Conservation (phyloP, 1,140 invertebrate genomes). For the Drosophila sp. region DNA sequence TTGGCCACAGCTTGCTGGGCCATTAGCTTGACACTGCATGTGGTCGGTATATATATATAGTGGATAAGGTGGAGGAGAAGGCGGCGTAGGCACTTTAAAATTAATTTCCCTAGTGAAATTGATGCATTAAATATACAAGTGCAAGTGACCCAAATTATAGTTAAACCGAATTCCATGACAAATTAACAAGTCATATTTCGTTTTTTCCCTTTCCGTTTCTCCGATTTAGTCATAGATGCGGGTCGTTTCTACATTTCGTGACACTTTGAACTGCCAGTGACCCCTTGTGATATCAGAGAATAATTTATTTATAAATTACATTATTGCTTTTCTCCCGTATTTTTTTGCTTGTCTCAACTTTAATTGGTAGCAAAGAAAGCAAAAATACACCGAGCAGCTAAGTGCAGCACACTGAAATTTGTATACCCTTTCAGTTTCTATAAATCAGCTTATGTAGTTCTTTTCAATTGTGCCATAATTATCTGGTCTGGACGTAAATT, state of each 20-base stretch:
- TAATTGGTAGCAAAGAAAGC: constrained; percentile 10
- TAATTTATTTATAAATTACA: constrained; percentile 12
- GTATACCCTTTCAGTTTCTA: neutral
- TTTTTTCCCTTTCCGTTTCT: neutral
- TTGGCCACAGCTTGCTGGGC: constrained; percentile 52
- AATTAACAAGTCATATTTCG: constrained; percentile 7
- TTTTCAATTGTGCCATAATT: no score
- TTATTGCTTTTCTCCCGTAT: constrained; percentile 8
- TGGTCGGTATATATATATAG: neutral
- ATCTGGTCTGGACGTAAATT: no score
- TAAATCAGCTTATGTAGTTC: no score
- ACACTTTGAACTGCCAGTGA: constrained; percentile 27
- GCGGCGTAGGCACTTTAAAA: constrained; percentile 50
- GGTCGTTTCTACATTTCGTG: constrained; percentile 28
- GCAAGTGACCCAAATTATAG: constrained; percentile 13
- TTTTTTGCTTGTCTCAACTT: constrained; percentile 12
- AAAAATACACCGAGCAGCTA: neutral
- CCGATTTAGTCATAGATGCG: constrained; percentile 29
- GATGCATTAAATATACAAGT: constrained; percentile 36
- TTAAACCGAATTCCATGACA: constrained; percentile 8
- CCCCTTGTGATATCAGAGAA: constrained; percentile 2
- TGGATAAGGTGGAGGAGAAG: neutral
- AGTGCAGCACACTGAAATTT: neutral
- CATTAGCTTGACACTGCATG: constrained; percentile 37
- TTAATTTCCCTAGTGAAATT: constrained; percentile 62